Evolutionary conservation across 2,888 invertebrate genomes (phyloP).

Genomic region (Lordiphosa andalusiaca): DNA sequence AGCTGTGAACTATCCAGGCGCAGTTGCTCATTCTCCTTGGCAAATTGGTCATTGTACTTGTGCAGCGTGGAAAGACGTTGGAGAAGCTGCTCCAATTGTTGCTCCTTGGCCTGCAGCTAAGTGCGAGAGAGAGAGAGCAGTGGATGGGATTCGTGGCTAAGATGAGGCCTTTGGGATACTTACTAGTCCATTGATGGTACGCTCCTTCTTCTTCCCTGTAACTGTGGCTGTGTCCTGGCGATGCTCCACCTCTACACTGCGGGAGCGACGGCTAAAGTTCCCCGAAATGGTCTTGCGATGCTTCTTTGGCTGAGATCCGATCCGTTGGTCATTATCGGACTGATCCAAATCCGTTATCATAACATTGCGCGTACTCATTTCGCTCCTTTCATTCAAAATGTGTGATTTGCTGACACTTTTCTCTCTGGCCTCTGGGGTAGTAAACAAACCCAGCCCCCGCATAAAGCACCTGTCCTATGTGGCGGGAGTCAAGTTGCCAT

Average conservation of each 20-base stretch:
- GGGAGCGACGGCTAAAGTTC: slow-evolving; percentile 76
- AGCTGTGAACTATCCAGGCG: slow-evolving; percentile 81
- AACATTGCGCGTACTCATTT: slow-evolving; percentile 43
- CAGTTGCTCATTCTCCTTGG: slow-evolving; percentile 84
- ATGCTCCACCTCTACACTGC: slow-evolving; percentile 68
- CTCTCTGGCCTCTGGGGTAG: slow-evolving; percentile 7
- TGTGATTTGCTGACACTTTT: slow-evolving; percentile 32
- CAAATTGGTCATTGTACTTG: slow-evolving; percentile 83
- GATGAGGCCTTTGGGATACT: slow-evolving; percentile 10
- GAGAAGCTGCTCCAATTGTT: slow-evolving; percentile 83
- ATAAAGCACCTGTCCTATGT: slow-evolving; percentile 17
- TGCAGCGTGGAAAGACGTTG: slow-evolving; percentile 84
- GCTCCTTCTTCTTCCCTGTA: slow-evolving; percentile 48
- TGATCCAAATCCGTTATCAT: slow-evolving; percentile 77
- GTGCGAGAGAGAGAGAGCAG: no score
- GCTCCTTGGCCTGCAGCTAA: slow-evolving; percentile 83
- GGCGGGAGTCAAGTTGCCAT: slow-evolving; percentile 40
- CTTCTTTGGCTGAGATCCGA: slow-evolving; percentile 37
- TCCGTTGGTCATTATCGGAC: slow-evolving; percentile 51
- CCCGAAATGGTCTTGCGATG: slow-evolving; percentile 70
- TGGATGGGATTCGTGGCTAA: no score
- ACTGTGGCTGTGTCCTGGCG: slow-evolving; percentile 20
- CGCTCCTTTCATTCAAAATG: slow-evolving; percentile 15
- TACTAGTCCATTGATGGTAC: slow-evolving; percentile 74
- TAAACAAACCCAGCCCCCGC: slow-evolving; percentile 12